Evolutionary conservation across 2,888 invertebrate genomes (phyloP).

Genomic region (Eristalis arbustorum): DNA sequence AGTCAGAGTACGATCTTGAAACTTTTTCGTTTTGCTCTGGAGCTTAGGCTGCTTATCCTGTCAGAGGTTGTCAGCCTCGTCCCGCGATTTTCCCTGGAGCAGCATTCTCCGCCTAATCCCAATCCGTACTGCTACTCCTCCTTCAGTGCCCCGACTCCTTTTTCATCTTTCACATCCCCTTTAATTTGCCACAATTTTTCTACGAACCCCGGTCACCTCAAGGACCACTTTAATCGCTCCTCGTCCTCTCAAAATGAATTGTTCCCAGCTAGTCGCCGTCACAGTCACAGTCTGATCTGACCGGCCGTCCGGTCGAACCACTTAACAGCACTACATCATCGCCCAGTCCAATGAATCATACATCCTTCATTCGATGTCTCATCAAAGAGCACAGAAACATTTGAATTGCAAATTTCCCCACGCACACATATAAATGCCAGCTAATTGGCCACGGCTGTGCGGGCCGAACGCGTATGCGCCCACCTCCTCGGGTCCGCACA

Average conservation of each 20-base stretch:
- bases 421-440: slow-evolving; percentile 59
- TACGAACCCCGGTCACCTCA: not conserved
- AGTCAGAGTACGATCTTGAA: too few species aligned
- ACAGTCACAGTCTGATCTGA: not conserved
- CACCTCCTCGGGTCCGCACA: slow-evolving; percentile 24
- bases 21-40: too few species aligned
- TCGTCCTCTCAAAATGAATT: not conserved
- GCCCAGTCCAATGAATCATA: slow-evolving; percentile 58
- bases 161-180: too few species aligned
- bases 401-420: slow-evolving; percentile 66
- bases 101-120: too few species aligned
- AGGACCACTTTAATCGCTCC: not conserved
- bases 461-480: slow-evolving; percentile 34
- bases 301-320: not conserved
- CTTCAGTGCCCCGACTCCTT: too few species aligned
- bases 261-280: not conserved
- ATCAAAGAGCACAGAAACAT: slow-evolving; percentile 36
- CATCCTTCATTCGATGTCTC: slow-evolving; percentile 53
- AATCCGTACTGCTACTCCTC: too few species aligned
- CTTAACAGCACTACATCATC: not conserved
- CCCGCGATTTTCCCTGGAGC: too few species aligned
- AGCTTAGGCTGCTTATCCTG: too few species aligned
- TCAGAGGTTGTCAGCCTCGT: too few species aligned
- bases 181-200: not conserved
- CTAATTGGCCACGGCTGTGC: slow-evolving; percentile 65